Base-by-base conservation (phyloP, 2,113 vertebrate species). In the Anguilla japonica region DNA sequence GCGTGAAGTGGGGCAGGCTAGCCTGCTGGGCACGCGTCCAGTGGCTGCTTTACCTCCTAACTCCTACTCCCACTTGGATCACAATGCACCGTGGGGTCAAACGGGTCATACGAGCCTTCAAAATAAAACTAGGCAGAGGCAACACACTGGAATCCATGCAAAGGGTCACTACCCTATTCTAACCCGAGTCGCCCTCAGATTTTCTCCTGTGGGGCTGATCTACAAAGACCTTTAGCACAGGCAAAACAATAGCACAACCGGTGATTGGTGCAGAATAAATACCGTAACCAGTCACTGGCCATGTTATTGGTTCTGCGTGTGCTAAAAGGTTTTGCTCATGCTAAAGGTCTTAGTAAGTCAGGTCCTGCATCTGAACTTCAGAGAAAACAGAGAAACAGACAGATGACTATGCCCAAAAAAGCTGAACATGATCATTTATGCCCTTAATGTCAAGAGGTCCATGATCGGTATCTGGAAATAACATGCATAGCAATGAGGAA, bases 121-220 rank as follows among this genome's bases (percentile, higher is more conserved):
- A n/a, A 71, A 57, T 71, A 29, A 43, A 87, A 39, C 39, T 63
- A 79, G 29, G 26, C 86, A 79, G 41, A 29, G 11, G 34, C 41
- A 41, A 11, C 46, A 86, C 1, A 39, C 56, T 86, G 67, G 84
- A 88, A 88, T 88, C 57, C 57, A 84, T 85, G 86, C 86, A 78
- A 90, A 82, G 87, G 81, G 89, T 90, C 86, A 89, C 26, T 60
- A 53, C 57, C 86, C 29, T 29, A 67, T 83, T 81, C 87, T 84
- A 82, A 84, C 9, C 84, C 56, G 34, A 34, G 34, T 34, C 34
- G 34, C 34, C 34, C 34, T 34, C 34, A 34, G 34, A 34, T 34
- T 34, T 34, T 34, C 34, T 34, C 34, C 34, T 34, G 34, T 34
- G 34, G 34, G 34, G 34, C 34, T 34, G 34, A 34, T 1, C 34